Evolutionary conservation across 2,888 invertebrate species (phyloP), one percentile per base, ranked within the genome.

Genomic region (Plusia festucae): DNA sequence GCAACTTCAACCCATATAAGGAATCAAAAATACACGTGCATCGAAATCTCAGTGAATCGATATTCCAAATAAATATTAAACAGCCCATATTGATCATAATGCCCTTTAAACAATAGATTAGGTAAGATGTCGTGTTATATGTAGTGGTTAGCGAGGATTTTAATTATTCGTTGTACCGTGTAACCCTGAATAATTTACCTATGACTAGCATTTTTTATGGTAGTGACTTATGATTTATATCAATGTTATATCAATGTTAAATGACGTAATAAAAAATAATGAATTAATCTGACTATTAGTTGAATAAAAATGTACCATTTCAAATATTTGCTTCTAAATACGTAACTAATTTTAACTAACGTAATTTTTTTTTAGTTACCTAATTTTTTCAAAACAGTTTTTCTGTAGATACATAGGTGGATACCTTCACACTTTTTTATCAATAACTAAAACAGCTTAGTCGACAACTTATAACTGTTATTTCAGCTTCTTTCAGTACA

Each of bases 11-110:
- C 4, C 40, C 40, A 40, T 40, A 6, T 40, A 40, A 40, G 40
- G 40, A 40, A 40, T 1, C 40, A 40, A n/a, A 34, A n/a, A 40
- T 40, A n/a, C 40, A 40, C 40, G n/a, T 40, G 40, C 40, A 40
- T 40, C n/a, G 40, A 40, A 40, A 40, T 40, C n/a, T 1, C 9
- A n/a, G 40, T n/a, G 40, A 40, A 15, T 4, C 22, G 22, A 40
- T n/a, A n/a, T 18, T 58, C 61, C 54, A 73, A 70, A 81, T 78
- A 69, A 74, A 65, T 67, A 74, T 68, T 81, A 82, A 83, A 82
- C 65, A 75, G 76, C 46, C 67, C 71, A 73, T 62, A 56, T 70
- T 76, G 54, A 75, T 63, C 53, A 72, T 44, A 61, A 60, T 79
- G 76, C 74, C 76, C 76, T 79, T 79, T 68, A 73, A 71, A 76